Base-by-base conservation (phyloP, 2,113 vertebrate species). In the Jacana jacana region DNA sequence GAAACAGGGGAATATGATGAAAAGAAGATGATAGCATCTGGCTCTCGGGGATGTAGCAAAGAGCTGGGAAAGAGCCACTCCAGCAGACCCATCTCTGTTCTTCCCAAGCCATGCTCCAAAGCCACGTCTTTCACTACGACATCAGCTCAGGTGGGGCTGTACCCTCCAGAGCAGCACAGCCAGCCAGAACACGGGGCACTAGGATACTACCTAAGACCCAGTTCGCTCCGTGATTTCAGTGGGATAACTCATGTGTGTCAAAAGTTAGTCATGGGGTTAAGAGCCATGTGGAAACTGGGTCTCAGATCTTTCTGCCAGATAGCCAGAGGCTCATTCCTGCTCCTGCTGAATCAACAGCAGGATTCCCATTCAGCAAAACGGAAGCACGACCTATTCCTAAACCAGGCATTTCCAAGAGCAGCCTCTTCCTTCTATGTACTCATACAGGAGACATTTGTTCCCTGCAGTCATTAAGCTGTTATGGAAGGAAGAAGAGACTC, bases 271-370 rank as follows among this genome's bases (percentile, higher is more conserved):
- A 93, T 2, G 77, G 72, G 61, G 55, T 52, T 22, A 66, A 84
- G 11, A 68, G 57, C 51, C 77, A 27, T 39, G 81, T 76, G 81
- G 52, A 91, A 94, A 79, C 72, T 72, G 7, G n/a, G 40, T 66
- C 88, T 92, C 49, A 81, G 86, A 81, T 81, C 70, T 86, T 17
- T 64, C 6, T 39, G 51, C 85, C 93, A 95, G 88, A 72, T 37
- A 86, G 93, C 93, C 88, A 79, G 73, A 72, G 90, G 86, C 88
- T 92, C 88, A 92, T 63, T 93, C 77, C 92, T 92, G 80, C 31
- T 93, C 52, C 72, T 48, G 24, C 28, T 79, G 86, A 93, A 65
- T 52, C 85, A 33, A 8, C 15, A 83, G 90, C 86, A 94, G 31
- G 42, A 77, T 65, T 93, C 92, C 80, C 86, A 91, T 33, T 58